Evolutionary conservation across 2,888 invertebrate genomes (phyloP).

Genomic region (Phrixothrix hirtus): DNA sequence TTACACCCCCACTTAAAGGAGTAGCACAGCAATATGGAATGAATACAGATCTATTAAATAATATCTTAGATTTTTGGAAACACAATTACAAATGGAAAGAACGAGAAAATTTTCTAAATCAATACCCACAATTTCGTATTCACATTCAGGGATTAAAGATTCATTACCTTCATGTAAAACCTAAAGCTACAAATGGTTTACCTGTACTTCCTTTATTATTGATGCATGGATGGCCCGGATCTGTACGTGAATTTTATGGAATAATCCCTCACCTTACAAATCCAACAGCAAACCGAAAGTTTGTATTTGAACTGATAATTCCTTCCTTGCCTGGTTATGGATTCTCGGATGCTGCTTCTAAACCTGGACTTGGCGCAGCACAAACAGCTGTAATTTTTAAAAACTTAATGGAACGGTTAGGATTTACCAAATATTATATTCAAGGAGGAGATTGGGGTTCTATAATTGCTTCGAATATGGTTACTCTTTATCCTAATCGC

Average conservation of each 20-base stretch:
- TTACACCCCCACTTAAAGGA: conserved; percentile 64
- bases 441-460: conserved; percentile 87
- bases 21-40: conserved; percentile 80
- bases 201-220: conserved; percentile 69
- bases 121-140: conserved; percentile 70
- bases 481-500: conserved; percentile 65
- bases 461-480: conserved; percentile 63
- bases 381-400: conserved; percentile 44
- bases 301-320: conserved; percentile 69
- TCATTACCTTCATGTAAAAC: conserved; percentile 55
- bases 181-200: neutral
- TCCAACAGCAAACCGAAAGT: conserved; percentile 58
- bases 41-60: conserved; percentile 65
- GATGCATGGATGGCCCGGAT: conserved; percentile 90
- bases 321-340: conserved; percentile 61
- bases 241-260: conserved; percentile 79
- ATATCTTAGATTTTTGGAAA: conserved; percentile 77
- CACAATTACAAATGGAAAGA: conserved; percentile 69
- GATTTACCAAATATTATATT: conserved; percentile 62
- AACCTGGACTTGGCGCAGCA: conserved; percentile 57
- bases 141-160: conserved; percentile 71
- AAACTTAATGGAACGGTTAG: conserved; percentile 54
- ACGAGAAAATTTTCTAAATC: conserved; percentile 65
- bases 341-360: conserved; percentile 61
- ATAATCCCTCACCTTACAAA: conserved; percentile 68